Evolutionary conservation across 2,797 vertebrate genomes (phyloP).

Genomic region (Denticeps clupeoides): DNA sequence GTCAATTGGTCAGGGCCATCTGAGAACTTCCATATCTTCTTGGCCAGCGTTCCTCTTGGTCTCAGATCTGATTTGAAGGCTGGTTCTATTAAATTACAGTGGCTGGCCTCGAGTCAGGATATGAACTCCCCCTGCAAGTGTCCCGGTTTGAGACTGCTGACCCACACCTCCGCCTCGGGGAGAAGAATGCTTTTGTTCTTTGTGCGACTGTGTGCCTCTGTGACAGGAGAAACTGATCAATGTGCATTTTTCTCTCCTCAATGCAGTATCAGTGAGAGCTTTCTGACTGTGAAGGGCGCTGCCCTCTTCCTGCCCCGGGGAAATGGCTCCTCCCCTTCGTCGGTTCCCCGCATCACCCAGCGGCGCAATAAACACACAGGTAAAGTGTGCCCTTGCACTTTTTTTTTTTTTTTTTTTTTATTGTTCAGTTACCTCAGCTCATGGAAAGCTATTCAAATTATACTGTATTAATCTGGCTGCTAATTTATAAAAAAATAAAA

Average conservation of each 20-base stretch:
- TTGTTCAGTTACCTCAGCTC: neutral
- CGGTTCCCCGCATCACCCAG: conserved; percentile 74
- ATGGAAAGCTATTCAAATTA: too few relatives aligned
- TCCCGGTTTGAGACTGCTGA: neutral
- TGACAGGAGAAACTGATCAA: conserved; percentile 34
- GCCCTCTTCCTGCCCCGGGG: conserved; percentile 90
- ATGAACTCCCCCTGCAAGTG: too few relatives aligned
- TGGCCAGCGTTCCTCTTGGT: neutral
- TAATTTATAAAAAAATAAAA: too few relatives aligned
- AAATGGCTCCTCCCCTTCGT: conserved; percentile 72
- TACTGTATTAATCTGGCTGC: too few relatives aligned
- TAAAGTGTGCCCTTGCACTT: conserved; percentile 38
- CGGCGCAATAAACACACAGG: conserved; percentile 90
- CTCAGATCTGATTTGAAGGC: neutral
- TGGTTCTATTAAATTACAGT: neutral
- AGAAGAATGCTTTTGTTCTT: conserved; percentile 30
- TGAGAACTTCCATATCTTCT: neutral
- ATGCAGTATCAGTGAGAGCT: conserved; percentile 91
- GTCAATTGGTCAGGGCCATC: conserved; percentile 29
- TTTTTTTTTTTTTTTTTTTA: neutral
- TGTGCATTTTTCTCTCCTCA: conserved; percentile 8
- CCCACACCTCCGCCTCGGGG: neutral
- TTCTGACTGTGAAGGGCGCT: conserved; percentile 94
- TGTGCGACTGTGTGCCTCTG: conserved; percentile 7
- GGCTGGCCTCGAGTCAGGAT: too few relatives aligned